phyloP scores from a whole-genome alignment of 1,140 invertebrate genomes.

The Heliconius hewitsoni region DNA sequence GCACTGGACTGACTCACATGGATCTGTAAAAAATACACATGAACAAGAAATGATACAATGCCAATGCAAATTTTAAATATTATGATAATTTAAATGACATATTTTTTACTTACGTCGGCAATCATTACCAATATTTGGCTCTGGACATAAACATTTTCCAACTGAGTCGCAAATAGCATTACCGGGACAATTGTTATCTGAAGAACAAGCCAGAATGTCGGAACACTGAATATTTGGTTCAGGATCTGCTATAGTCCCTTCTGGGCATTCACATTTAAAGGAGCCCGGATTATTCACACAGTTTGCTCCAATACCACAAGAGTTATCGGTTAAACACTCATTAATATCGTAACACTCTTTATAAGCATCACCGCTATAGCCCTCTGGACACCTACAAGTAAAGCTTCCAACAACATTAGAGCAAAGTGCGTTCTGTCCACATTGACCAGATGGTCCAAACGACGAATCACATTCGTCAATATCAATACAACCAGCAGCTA shows the following conservation, averaged over 20 bases:
- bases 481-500: slow-evolving; percentile 94
- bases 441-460: slow-evolving; percentile 89
- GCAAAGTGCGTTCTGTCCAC: slow-evolving; percentile 92
- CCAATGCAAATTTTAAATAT: slow-evolving; percentile 15
- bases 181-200: slow-evolving; percentile 91
- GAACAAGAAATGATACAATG: background rate
- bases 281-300: slow-evolving; percentile 90
- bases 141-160: slow-evolving; percentile 91
- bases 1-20: slow-evolving; percentile 92
- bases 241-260: slow-evolving; percentile 90
- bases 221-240: slow-evolving; percentile 90
- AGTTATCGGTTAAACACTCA: slow-evolving; percentile 85
- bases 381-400: slow-evolving; percentile 89
- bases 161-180: slow-evolving; percentile 92
- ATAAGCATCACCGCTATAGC: slow-evolving; percentile 90
- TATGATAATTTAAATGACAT: slow-evolving; percentile 20
- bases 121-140: slow-evolving; percentile 94
- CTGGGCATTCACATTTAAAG: slow-evolving; percentile 90
- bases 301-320: slow-evolving; percentile 89
- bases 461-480: slow-evolving; percentile 94
- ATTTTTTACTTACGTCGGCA: slow-evolving; percentile 89
- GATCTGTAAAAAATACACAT: slow-evolving; percentile 84
- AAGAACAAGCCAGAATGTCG: slow-evolving; percentile 88
- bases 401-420: slow-evolving; percentile 90
- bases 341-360: slow-evolving; percentile 91